phyloP scores from a whole-genome alignment of 2,113 vertebrate genomes.

The Balaenoptera acutorostrata region DNA sequence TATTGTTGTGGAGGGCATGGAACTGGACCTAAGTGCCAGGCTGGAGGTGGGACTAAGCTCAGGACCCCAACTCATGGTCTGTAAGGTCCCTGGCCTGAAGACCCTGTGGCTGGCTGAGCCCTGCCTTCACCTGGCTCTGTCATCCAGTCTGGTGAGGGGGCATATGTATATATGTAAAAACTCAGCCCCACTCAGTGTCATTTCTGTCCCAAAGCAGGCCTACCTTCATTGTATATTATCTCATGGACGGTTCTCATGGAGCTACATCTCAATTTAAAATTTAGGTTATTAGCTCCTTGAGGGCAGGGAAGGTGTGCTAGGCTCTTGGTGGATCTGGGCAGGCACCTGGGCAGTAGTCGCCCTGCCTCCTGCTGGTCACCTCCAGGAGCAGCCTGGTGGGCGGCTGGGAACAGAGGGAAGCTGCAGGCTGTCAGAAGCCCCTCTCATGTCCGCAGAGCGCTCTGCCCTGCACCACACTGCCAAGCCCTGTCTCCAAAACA shows the following conservation, averaged over 20 bases:
- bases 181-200: neutral
- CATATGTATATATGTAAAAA: neutral
- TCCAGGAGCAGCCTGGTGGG: neutral
- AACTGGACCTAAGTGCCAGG: neutral
- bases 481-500: neutral
- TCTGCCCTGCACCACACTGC: neutral
- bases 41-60: neutral
- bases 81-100: neutral
- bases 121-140: neutral
- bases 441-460: neutral
- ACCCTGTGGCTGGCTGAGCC: neutral
- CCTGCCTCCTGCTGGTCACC: neutral
- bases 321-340: neutral
- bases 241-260: neutral
- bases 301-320: neutral
- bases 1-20: neutral
- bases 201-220: neutral
- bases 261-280: neutral
- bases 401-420: too few species aligned
- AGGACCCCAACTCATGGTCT: neutral
- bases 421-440: neutral
- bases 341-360: neutral
- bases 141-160: neutral
- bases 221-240: neutral
- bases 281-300: neutral